Base-by-base conservation (phyloP, 2,888 invertebrate species). In the Eugnorisma glareosa region DNA sequence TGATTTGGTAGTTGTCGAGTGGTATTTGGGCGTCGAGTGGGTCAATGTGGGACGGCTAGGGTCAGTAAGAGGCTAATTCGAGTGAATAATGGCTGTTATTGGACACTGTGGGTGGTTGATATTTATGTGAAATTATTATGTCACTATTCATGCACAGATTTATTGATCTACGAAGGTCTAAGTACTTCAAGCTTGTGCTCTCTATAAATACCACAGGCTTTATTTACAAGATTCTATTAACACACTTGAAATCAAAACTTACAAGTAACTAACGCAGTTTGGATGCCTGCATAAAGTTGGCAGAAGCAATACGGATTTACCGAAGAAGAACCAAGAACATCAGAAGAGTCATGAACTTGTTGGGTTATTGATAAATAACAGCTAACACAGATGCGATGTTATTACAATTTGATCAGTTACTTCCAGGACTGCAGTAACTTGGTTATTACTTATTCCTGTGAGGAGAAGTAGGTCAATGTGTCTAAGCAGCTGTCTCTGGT, bases 1-100 rank as follows among this genome's bases (percentile, higher is more conserved):
- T 92, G 92, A 93, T 94, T 93, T 92, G 90, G 92, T 89, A 90
- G 90, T 91, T 86, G 90, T 95, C 91, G 89, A 95, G 95, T 94
- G 93, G 92, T 94, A 92, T 75, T 92, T 92, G 93, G 94, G 94
- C 88, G 78, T 89, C 92, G 91, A 93, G 90, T 91, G 90, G 89
- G 88, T 88, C 90, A 87, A 84, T 89, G 83, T 88, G 87, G 86
- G 89, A 75, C 72, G 85, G 67, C 45, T 83, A 80, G 80, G 87
- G 87, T 86, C 88, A 88, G 85, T 85, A 83, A 77, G 82, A 75
- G 84, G 86, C 87, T 87, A 90, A 87, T 86, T 82, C 75, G 81
- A 81, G 83, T 82, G 86, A 85, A 86, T 88, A 81, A 86, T 87
- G 76, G 77, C n/a, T 77, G 61, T 66, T 72, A 45, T 73, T 74